Conservation (phyloP, 30 jellyfish, hydroid and myxozoan genomes). For the Catostylus mosaicus region DNA sequence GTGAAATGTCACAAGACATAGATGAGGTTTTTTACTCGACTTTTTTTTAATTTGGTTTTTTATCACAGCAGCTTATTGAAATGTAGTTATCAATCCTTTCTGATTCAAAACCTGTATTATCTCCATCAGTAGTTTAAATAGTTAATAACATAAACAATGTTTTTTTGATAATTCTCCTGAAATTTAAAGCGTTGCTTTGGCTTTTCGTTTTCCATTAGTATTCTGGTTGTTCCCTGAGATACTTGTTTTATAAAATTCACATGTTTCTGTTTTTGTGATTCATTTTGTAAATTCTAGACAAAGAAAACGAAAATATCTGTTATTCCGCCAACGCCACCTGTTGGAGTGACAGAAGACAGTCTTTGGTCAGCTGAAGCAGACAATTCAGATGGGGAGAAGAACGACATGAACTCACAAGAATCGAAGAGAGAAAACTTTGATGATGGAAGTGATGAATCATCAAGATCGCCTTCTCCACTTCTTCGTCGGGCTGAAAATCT, state of each 20-base stretch:
- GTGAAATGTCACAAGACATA: conserved; percentile 57
- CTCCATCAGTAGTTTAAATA: no score
- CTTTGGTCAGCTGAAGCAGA: conserved; percentile 47
- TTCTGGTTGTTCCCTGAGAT: no score
- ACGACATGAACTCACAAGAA: conserved; percentile 15
- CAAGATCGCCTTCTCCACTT: conserved; percentile 74
- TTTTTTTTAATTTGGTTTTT: no score
- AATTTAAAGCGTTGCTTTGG: no score
- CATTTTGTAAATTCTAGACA: conserved; percentile 15
- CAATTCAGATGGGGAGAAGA: conserved; percentile 11
- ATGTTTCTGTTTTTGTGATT: neutral
- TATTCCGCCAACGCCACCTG: conserved; percentile 80
- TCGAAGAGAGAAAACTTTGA: conserved; percentile 6
- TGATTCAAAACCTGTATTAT: no score
- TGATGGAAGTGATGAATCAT: conserved; percentile 38
- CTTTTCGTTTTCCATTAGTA: no score
- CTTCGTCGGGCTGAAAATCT: conserved; percentile 71
- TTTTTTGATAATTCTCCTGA: no score
- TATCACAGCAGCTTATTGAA: no score
- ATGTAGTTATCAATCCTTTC: no score
- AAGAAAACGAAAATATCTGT: conserved; percentile 37
- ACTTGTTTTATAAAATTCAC: no score
- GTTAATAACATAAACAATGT: no score
- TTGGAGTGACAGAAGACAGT: conserved; percentile 9
- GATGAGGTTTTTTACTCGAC: conserved; percentile 54